Evolutionary conservation across 2,797 vertebrate genomes (phyloP), one percentile per base, ranked within the genome.

Genomic region (Petrocephalus schoutedeni): DNA sequence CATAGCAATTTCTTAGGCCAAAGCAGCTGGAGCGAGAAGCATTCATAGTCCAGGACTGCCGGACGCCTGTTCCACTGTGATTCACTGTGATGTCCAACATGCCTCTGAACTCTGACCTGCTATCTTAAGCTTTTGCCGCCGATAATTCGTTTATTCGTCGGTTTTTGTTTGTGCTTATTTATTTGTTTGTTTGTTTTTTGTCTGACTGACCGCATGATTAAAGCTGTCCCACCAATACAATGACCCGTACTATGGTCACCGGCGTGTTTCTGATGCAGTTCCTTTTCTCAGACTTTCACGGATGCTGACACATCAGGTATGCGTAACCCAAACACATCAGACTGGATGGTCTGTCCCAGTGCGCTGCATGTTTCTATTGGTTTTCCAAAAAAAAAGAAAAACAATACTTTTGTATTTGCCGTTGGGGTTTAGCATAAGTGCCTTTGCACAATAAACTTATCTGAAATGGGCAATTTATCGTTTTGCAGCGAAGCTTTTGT

Each of bases 401-500:
- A 51, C 41, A 57, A 4, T 36, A 4, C n/a, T 21, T 71, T 88
- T 86, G 12, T 23, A 36, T 86, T 88, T 86, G 82, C 49, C 9
- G 51, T 23, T 58, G 83, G 10, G 32, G 64, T 85, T 51, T 67
- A 45, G 54, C 36, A 61, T 36, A 61, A 85, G 87, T 45, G 28
- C 19, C 7, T 53, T 85, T 61, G 77, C 80, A 53, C 77, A 54
- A 57, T 86, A 57, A 86, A 88, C 83, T 83, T 53, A 49, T n/a
- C 83, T 77, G 21, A 85, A 85, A 61, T 86, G 41, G 51, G 53
- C 12, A 21, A 67, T 67, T 57, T 64, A 64, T 51, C 16, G 36
- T 86, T 41, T 59, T 59, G 21, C 82, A 86, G 19, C 45, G 85
- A 59, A 57, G 83, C 83, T 85, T 85, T 85, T 56, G 83, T 85